Evolutionary conservation across 2,113 vertebrate genomes (phyloP).

Genomic region (Malurus elegans): DNA sequence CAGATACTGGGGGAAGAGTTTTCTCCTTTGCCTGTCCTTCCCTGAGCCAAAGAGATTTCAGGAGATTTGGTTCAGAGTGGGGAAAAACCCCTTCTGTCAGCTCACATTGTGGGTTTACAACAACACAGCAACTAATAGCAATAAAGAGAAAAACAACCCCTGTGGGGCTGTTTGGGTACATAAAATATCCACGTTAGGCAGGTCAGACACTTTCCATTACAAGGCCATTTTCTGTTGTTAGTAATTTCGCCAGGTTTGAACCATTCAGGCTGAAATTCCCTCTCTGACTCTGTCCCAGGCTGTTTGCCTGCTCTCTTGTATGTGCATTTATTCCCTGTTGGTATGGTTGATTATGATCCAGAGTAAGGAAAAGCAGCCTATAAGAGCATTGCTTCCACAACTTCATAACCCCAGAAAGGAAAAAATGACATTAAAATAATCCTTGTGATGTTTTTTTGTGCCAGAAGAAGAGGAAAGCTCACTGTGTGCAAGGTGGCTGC

Average conservation of each 20-base stretch:
- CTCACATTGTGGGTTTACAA: neutral
- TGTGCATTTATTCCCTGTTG: neutral
- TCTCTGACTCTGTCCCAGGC: neutral
- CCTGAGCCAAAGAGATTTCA: neutral
- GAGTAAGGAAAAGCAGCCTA: neutral
- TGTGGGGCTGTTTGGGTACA: neutral
- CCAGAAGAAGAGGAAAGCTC: neutral
- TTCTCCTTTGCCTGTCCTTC: neutral
- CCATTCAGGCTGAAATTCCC: neutral
- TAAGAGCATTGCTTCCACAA: neutral
- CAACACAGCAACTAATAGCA: neutral
- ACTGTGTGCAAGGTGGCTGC: rapidly evolving
- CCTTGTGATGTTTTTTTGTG: neutral
- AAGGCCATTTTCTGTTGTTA: neutral
- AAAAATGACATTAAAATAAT: neutral
- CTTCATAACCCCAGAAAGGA: neutral
- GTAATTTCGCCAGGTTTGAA: neutral
- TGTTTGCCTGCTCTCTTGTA: neutral
- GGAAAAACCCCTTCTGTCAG: neutral
- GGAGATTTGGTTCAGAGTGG: neutral
- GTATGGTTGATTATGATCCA: neutral
- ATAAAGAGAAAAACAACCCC: neutral
- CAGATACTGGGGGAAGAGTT: neutral
- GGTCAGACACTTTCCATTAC: neutral
- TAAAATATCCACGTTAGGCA: neutral